Conservation (phyloP, 2,888 invertebrate genomes). For the Priocnemis perturbator region DNA sequence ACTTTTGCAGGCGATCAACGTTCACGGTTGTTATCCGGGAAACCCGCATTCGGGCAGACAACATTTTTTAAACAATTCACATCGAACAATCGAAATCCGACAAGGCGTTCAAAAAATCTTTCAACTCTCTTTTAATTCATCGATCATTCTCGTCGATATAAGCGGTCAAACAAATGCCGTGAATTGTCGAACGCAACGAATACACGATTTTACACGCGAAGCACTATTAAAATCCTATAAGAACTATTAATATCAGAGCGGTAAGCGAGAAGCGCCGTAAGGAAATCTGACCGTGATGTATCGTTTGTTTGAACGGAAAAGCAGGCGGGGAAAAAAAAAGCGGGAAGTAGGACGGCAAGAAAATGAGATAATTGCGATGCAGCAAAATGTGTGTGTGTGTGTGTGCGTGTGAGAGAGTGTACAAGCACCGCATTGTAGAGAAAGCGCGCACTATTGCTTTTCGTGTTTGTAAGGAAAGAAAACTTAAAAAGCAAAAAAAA, state of each 20-base stretch:
- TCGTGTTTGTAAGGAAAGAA: slow-evolving; percentile 46
- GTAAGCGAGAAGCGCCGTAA: too few relatives aligned
- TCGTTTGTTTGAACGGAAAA: too few relatives aligned
- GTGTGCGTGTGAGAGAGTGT: slow-evolving; percentile 9
- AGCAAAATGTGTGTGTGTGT: background rate
- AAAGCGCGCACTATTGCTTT: slow-evolving; percentile 56
- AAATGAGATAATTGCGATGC: slow-evolving; percentile 3
- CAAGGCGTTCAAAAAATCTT: slow-evolving; percentile 11
- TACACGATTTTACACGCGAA: slow-evolving; percentile 24
- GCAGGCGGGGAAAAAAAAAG: background rate
- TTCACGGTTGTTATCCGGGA: slow-evolving; percentile 39
- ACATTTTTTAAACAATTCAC: slow-evolving; percentile 36
- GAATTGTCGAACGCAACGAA: slow-evolving; percentile 39
- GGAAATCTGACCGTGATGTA: too few relatives aligned
- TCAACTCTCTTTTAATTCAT: slow-evolving; percentile 15
- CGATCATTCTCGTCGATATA: slow-evolving; percentile 30
- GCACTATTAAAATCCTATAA: too few relatives aligned
- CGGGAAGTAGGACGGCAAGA: background rate
- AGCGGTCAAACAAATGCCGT: slow-evolving; percentile 23
- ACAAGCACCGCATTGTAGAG: slow-evolving; percentile 41
- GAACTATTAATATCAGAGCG: too few relatives aligned
- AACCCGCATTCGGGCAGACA: slow-evolving; percentile 35
- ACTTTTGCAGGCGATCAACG: slow-evolving; percentile 9
- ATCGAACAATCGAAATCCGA: background rate
- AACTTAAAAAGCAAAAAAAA: slow-evolving; percentile 5